phyloP scores from a whole-genome alignment of 1,140 invertebrate genomes.

The Triops cancriformis region DNA sequence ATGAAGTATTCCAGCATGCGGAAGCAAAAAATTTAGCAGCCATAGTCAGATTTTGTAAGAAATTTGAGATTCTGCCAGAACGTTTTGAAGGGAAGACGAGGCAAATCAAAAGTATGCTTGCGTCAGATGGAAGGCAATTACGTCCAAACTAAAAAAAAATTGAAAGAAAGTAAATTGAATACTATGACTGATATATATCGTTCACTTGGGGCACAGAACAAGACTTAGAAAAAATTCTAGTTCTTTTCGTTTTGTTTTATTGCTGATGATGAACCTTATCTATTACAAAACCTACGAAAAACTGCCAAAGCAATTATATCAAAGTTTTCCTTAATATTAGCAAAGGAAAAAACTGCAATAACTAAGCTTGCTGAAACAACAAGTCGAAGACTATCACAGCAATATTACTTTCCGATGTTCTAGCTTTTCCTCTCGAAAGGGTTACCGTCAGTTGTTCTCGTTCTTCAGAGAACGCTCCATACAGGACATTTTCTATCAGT shows the following conservation, averaged over 20 bases:
- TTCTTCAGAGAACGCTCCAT: neutral
- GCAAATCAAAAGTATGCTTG: neutral
- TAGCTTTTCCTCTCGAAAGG: neutral
- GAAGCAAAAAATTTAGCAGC: no score
- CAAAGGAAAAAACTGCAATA: neutral
- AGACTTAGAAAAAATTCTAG: neutral
- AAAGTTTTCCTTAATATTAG: neutral
- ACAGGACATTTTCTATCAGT: no score
- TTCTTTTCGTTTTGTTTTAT: neutral
- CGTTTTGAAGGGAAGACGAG: neutral
- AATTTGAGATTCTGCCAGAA: neutral
- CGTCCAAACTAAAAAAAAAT: neutral
- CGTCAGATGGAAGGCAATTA: neutral
- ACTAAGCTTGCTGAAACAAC: neutral
- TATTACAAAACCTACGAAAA: neutral
- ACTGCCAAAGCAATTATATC: neutral
- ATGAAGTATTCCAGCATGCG: no score
- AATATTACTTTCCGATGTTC: neutral
- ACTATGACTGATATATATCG: neutral
- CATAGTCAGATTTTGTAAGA: neutral
- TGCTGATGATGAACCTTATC: neutral
- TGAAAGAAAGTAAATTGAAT: neutral
- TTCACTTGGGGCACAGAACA: no score
- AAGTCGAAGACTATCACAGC: neutral
- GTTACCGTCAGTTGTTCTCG: neutral